Conservation (phyloP, 2,797 vertebrate species). For the Chaetophractus vellerosus region DNA sequence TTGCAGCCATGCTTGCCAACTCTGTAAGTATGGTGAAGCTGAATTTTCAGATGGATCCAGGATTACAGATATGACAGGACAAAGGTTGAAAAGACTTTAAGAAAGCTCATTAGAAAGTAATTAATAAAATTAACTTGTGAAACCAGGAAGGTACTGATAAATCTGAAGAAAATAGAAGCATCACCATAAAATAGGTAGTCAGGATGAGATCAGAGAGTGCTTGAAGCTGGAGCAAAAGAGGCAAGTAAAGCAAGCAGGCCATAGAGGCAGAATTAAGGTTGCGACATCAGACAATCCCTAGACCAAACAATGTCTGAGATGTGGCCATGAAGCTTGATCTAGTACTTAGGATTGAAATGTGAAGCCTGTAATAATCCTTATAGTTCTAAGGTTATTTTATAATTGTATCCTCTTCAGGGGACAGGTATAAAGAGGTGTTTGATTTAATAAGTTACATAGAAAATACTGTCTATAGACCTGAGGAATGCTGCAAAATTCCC, state of each 20-base stretch:
- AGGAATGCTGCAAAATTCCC: not conserved
- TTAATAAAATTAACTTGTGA: not conserved
- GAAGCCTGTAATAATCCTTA: not conserved
- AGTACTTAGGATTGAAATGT: not conserved
- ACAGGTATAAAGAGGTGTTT: not conserved
- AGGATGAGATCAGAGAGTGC: not conserved
- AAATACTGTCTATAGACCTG: not conserved
- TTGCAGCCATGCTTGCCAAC: not conserved
- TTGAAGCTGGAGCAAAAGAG: not conserved
- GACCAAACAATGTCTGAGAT: not conserved
- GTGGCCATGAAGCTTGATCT: not conserved
- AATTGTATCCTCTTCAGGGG: not conserved
- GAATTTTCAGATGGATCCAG: no score
- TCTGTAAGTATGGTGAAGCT: not conserved
- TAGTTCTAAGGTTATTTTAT: not conserved
- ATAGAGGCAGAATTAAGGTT: not conserved
- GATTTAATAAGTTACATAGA: not conserved
- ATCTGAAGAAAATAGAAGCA: not conserved
- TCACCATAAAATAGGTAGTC: not conserved
- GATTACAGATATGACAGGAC: not conserved
- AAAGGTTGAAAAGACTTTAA: not conserved
- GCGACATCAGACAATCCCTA: not conserved
- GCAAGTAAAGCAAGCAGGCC: rapidly evolving
- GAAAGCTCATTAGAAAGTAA: not conserved
- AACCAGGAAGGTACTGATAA: not conserved